Conservation (phyloP, 92 coral and sea anemone genomes). For the Zoanthus solanderi region DNA sequence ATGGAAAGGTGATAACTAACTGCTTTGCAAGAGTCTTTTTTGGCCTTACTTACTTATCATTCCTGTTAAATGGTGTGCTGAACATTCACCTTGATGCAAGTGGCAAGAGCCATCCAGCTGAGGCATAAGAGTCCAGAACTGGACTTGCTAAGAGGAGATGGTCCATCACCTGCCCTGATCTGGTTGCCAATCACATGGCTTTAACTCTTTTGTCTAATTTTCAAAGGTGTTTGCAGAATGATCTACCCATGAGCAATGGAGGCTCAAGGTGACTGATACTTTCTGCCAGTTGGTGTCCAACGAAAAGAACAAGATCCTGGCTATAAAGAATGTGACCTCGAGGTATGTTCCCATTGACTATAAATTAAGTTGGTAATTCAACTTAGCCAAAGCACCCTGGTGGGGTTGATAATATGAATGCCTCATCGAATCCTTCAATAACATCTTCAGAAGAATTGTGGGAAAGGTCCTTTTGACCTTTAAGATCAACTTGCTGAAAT, state of each 20-base stretch:
- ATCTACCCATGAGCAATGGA: background rate
- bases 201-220: background rate
- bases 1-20: background rate
- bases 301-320: conserved; percentile 30
- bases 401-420: background rate
- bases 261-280: background rate
- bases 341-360: conserved; percentile 22
- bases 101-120: background rate
- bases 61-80: background rate
- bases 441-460: background rate
- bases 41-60: background rate
- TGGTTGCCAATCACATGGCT: background rate
- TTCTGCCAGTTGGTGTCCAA: background rate
- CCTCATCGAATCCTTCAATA: background rate
- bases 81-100: background rate
- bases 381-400: no score
- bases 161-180: background rate
- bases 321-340: conserved; percentile 24
- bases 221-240: background rate
- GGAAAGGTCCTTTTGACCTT: conserved; percentile 7
- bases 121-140: background rate
- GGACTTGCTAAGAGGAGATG: background rate
- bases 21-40: background rate
- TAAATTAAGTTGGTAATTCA: background rate
- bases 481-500: background rate